Conservation (phyloP, 2,888 invertebrate species). For the Leptinotarsa tumamoca region DNA sequence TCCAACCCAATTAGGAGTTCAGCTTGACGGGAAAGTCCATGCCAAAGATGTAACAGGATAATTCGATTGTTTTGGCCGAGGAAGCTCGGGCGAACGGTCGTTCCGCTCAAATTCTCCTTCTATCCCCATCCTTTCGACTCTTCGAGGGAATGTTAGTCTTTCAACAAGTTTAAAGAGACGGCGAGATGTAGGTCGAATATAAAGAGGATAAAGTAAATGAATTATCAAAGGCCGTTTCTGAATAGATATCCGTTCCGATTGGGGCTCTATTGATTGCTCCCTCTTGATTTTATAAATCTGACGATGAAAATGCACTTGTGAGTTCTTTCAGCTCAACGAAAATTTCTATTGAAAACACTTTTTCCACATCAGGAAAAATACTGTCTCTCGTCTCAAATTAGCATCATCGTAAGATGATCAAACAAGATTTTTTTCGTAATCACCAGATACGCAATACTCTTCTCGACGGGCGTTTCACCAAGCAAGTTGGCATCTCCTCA, state of each 20-base stretch:
- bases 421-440: too few relatives aligned
- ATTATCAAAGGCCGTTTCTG: neutral
- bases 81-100: conserved; percentile 2
- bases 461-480: too few relatives aligned
- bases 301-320: too few relatives aligned
- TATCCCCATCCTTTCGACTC: neutral
- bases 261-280: neutral
- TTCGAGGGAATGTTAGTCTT: neutral
- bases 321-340: too few relatives aligned
- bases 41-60: conserved; percentile 13
- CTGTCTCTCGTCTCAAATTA: too few relatives aligned
- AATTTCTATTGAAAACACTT: too few relatives aligned
- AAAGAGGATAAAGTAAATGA: neutral
- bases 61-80: conserved; percentile 16
- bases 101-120: neutral
- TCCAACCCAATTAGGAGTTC: conserved; percentile 47
- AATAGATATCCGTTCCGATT: neutral
- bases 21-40: conserved; percentile 16
- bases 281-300: neutral
- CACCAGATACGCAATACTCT: too few relatives aligned
- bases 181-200: conserved; percentile 3
- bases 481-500: too few relatives aligned
- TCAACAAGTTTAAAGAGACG: neutral
- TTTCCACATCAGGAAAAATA: too few relatives aligned
- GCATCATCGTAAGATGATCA: too few relatives aligned